Conservation (phyloP, 2,797 vertebrate species). For the Holocentrus rufus region DNA sequence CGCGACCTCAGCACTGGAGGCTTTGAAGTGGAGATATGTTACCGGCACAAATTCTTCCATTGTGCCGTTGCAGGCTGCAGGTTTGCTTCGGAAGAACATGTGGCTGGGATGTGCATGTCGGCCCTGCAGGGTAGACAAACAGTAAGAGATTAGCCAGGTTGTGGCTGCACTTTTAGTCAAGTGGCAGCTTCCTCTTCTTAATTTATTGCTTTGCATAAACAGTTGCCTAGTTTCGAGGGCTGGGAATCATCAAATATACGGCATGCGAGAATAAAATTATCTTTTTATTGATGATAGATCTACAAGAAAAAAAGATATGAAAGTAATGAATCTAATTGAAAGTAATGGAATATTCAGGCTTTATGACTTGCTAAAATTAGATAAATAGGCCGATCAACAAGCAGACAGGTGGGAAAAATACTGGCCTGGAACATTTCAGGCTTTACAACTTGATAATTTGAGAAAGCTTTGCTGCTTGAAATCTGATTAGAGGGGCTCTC, state of each 20-base stretch:
- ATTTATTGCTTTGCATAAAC: constrained; percentile 24
- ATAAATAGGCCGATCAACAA: not conserved
- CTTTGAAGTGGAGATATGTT: constrained; percentile 45
- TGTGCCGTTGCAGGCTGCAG: constrained; percentile 30
- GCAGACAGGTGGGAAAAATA: not conserved
- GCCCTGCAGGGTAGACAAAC: constrained; percentile 42
- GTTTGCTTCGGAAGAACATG: constrained; percentile 18
- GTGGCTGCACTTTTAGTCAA: constrained; percentile 2
- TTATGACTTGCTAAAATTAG: constrained; percentile 6
- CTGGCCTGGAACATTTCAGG: not conserved
- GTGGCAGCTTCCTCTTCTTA: constrained; percentile 16
- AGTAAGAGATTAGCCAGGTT: constrained; percentile 58
- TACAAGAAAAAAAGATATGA: too few species aligned
- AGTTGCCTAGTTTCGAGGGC: not conserved
- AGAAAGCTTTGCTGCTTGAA: constrained; percentile 34
- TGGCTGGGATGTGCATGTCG: constrained; percentile 25
- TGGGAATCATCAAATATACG: not conserved
- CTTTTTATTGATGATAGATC: too few species aligned
- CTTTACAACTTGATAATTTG: constrained; percentile 13
- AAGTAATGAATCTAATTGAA: not conserved
- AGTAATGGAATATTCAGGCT: not conserved
- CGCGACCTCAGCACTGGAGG: constrained; percentile 7
- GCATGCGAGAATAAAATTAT: not conserved
- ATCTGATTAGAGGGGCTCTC: constrained; percentile 50
- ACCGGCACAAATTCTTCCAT: constrained; percentile 40